Base-by-base conservation (phyloP, 2,113 vertebrate genomes). In the Pomatorhinus ruficollis region DNA sequence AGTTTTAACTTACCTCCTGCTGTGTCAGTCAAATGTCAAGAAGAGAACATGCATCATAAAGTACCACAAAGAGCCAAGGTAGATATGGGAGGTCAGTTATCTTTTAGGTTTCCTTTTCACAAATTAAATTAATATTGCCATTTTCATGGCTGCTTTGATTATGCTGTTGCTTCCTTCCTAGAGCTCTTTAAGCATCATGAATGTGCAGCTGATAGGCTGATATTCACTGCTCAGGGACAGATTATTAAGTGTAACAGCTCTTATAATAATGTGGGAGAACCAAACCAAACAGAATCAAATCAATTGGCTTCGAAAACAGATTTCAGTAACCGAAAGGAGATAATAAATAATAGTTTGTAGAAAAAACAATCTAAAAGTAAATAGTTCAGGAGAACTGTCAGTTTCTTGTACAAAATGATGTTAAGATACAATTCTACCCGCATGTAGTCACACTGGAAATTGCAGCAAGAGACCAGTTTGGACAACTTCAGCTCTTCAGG, bases 1-100 rank as follows among this genome's bases (percentile, higher is more conserved):
- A 85, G 40, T 90, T 97, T 96, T 95, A 95, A 95, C 96, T 97
- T 97, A 79, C 69, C 83, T 94, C 94, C 79, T 95, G 40, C 82
- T 89, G 65, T 79, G 75, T 66, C 57, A 83, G 50, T 93, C 85
- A 97, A 97, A 96, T 91, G 53, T 95, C 92, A 96, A 86, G 71
- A 95, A 88, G 40, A 89, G 57, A 95, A 83, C 28, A 28, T 39
- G 42, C 68, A 50, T 87, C 83, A 77, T 30, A 37, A 70, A 83
- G 39, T 60, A 65, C 44, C 61, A 57, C 40, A 28, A 3, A 89
- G 35, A 80, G 50, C 49, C 56, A 66, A n/a, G 27, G 79, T 23
- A 57, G 53, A 16, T 56, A 22, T 24, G 30, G 37, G 68, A 91
- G 50, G 31, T 54, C 68, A 90, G 57, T 45, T 87, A 84, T 47